Evolutionary conservation across 2,797 vertebrate species (phyloP).

Genomic region (Miichthys miiuy): DNA sequence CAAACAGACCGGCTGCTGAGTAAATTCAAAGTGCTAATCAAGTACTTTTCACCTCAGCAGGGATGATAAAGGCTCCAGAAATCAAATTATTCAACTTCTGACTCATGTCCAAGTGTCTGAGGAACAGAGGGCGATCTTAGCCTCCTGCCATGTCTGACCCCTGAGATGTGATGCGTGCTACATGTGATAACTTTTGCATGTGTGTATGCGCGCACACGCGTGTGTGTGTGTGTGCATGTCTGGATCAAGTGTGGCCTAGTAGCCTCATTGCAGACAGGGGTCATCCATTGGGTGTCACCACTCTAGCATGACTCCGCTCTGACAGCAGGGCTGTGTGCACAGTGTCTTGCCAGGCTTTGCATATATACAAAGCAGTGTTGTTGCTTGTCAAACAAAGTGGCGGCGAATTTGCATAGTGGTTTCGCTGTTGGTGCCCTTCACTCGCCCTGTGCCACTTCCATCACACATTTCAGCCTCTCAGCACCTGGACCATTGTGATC

Average conservation of each 20-base stretch:
- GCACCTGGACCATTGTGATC: constrained; percentile 25
- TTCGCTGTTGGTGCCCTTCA: constrained; percentile 81
- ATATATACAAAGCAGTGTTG: constrained; percentile 85
- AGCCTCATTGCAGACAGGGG: constrained; percentile 66
- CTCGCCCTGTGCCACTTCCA: constrained; percentile 61
- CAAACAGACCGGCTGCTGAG: constrained; percentile 60
- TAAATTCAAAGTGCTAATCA: constrained; percentile 78
- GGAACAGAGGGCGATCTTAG: constrained; percentile 34
- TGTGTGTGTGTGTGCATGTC: constrained; percentile 11
- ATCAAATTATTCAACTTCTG: constrained; percentile 61
- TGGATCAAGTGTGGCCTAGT: constrained; percentile 56
- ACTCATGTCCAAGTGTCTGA: constrained; percentile 52
- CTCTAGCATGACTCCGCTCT: constrained; percentile 63
- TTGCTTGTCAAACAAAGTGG: constrained; percentile 87
- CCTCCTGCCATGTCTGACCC: constrained; percentile 46
- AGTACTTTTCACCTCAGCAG: constrained; percentile 78
- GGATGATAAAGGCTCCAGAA: constrained; percentile 52
- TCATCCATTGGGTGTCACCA: constrained; percentile 74
- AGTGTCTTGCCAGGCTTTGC: constrained; percentile 80
- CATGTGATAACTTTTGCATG: constrained; percentile 19
- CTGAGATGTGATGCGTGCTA: constrained; percentile 24
- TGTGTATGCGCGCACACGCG: background rate
- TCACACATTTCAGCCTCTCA: constrained; percentile 40
- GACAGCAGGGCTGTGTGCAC: constrained; percentile 75
- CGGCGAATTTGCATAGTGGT: constrained; percentile 84